Conservation (phyloP, 2,113 vertebrate genomes). For the Notechis scutatus region DNA sequence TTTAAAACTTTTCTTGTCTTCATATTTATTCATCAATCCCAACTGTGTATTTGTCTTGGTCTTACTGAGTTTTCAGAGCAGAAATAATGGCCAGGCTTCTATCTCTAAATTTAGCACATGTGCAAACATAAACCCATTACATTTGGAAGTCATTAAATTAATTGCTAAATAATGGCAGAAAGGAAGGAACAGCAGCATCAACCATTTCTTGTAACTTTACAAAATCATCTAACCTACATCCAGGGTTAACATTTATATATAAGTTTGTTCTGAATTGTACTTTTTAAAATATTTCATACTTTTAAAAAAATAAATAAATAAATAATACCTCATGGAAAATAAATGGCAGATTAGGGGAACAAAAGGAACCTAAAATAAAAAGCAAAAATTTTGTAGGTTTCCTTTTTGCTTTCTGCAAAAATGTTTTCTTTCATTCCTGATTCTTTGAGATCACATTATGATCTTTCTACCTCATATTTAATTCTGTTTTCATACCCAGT, state of each 20-base stretch:
- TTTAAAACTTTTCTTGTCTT: neutral
- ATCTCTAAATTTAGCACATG: conserved; percentile 21
- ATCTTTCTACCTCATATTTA: neutral
- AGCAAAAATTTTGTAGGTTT: neutral
- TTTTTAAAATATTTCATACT: neutral
- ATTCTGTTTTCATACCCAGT: neutral
- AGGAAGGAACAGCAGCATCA: neutral
- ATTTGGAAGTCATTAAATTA: conserved; percentile 33
- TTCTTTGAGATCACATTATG: neutral
- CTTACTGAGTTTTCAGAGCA: neutral
- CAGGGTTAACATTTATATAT: neutral
- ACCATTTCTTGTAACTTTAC: neutral
- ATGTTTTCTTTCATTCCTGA: neutral
- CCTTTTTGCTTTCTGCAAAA: neutral
- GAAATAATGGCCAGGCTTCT: neutral
- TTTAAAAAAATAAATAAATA: neutral
- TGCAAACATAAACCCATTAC: neutral
- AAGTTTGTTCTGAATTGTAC: neutral
- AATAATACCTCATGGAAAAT: neutral
- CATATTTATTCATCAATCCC: conserved; percentile 1
- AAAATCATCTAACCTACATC: neutral
- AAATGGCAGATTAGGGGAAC: neutral
- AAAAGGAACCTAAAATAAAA: neutral
- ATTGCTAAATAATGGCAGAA: neutral
- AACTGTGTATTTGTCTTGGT: neutral